Conservation (phyloP, 2,113 vertebrate genomes). For the Pseudonaja textilis region DNA sequence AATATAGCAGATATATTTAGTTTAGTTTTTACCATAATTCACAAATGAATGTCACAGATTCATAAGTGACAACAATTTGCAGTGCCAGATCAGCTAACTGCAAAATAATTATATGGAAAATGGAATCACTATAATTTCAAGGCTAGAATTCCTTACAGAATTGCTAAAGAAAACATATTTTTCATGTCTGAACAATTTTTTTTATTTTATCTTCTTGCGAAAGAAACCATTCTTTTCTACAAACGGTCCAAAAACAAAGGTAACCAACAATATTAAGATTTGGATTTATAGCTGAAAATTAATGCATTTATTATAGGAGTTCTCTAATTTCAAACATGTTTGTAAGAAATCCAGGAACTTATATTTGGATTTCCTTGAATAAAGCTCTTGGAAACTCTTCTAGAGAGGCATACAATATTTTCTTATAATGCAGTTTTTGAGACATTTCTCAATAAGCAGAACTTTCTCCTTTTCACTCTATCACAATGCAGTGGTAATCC, state of each 20-base stretch:
- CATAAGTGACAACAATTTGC: neutral
- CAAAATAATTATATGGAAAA: neutral
- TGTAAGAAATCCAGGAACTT: neutral
- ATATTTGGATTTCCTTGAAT: neutral
- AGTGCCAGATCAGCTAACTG: neutral
- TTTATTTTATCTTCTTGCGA: neutral
- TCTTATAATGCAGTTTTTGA: neutral
- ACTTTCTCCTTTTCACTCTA: neutral
- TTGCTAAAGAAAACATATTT: neutral
- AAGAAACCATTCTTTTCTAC: neutral
- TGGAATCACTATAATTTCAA: neutral
- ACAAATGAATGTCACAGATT: neutral
- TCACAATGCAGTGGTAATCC: neutral
- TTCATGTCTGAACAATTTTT: neutral
- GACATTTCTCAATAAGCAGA: neutral
- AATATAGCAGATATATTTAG: neutral
- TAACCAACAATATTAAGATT: neutral
- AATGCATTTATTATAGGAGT: neutral
- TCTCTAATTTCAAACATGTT: neutral
- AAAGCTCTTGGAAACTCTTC: neutral
- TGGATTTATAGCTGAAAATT: neutral
- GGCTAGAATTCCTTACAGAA: neutral
- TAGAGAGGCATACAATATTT: neutral
- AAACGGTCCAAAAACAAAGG: neutral
- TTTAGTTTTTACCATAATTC: neutral